A percentile compares a stretch with the other conserved stretches of the same genome.
These are phyloP conservation scores for Samia ricini DNA, from an alignment of 1,140 invertebrate species.

Conservation along the genomic window DNA sequence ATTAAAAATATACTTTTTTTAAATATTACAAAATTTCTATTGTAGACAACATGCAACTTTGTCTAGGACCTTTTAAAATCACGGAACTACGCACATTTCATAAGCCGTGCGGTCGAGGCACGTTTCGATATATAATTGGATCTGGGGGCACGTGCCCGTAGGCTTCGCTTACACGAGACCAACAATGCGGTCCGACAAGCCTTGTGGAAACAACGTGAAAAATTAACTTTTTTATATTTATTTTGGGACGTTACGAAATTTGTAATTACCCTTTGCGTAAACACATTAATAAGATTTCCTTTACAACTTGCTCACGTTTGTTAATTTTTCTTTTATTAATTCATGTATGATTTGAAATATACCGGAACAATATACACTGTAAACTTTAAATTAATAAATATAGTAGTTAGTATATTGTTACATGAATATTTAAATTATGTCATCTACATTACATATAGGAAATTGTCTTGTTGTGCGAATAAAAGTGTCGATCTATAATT, in stretches of 20 bases:
- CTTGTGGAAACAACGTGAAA: neutral
- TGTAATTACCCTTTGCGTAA: neutral
- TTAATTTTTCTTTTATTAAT: no score
- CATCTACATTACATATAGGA: no score
- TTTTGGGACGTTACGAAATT: neutral
- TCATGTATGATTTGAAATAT: no score
- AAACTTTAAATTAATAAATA: no score
- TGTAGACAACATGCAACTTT: neutral
- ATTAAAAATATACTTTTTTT: no score
- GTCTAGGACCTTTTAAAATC: constrained; percentile 7
- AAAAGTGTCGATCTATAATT: no score
- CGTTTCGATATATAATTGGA: constrained; percentile 36
- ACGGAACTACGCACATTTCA: constrained; percentile 22
- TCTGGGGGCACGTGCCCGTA: constrained; percentile 28
- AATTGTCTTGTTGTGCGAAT: no score
- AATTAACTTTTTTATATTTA: neutral
- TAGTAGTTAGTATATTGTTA: no score
- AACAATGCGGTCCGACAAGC: constrained; percentile 14
- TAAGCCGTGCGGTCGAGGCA: constrained; percentile 25
- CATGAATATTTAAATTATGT: no score
- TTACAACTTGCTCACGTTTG: no score
- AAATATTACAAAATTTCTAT: no score
- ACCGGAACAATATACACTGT: no score
- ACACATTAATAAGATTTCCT: neutral
- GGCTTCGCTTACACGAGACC: constrained; percentile 40